Conservation (phyloP, 2,113 vertebrate genomes). For the Dendropsophus ebraccatus region DNA sequence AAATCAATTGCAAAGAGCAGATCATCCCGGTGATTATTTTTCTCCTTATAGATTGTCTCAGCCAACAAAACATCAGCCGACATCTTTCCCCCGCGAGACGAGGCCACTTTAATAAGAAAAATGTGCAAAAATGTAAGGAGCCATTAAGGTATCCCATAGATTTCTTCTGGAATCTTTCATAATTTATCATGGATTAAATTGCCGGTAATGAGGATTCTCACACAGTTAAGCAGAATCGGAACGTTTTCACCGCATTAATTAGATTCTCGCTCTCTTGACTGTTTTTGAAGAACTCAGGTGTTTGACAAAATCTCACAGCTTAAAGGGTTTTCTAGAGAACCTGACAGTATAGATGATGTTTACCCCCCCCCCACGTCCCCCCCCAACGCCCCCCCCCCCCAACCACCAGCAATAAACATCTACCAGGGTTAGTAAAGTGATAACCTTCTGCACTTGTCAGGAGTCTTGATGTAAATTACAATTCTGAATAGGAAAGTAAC, state of each 20-base stretch:
- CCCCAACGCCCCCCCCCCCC: not conserved
- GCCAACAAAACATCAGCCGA: too few relatives aligned
- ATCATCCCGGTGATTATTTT: too few relatives aligned
- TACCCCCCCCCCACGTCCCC: not conserved
- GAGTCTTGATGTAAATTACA: slow-evolving; percentile 40
- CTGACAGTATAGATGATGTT: not conserved
- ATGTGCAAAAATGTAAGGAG: not conserved
- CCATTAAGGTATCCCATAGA: not conserved
- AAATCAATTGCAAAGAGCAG: too few relatives aligned
- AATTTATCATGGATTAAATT: slow-evolving; percentile 34
- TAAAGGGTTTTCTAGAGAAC: not conserved
- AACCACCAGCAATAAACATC: slow-evolving; percentile 5
- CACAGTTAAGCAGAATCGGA: not conserved
- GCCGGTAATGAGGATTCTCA: slow-evolving; percentile 7
- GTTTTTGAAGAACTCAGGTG: slow-evolving; percentile 15
- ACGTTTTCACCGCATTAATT: slow-evolving; percentile 24
- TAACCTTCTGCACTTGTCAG: slow-evolving; percentile 46
- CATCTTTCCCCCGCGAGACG: too few relatives aligned
- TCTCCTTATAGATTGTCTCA: too few relatives aligned
- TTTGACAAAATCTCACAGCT: not conserved
- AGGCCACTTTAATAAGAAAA: not conserved
- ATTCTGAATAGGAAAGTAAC: slow-evolving; percentile 40
- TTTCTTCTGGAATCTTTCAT: slow-evolving; percentile 20
- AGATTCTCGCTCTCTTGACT: not conserved
- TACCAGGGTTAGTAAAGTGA: not conserved